Base-by-base conservation (phyloP, 2,113 vertebrate genomes). In the Sturnus vulgaris region DNA sequence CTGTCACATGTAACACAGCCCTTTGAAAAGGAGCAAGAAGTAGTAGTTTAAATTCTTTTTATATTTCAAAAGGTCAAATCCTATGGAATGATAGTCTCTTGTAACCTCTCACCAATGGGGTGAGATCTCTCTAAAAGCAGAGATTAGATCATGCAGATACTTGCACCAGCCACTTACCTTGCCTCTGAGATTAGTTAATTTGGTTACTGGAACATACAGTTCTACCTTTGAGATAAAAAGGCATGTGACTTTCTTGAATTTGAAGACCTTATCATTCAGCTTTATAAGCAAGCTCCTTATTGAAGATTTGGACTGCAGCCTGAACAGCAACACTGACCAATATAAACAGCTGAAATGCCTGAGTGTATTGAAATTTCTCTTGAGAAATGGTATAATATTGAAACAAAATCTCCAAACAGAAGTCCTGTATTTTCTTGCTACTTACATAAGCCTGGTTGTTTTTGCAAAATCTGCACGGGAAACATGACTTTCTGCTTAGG, bases 11-110 rank as follows among this genome's bases (percentile, higher is more conserved):
- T 47, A 47, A 88, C 50, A 77, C 93, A 95, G 82, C 91, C 98
- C 98, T 98, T 88, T 44, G 37, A 57, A 87, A 96, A 90, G 72
- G 66, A 94, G 73, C 18, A 77, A 94, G 42, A 89, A 61, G 83
- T 2, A 61, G 6, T 1, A 10, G 40, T 59, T 83, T 33, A 57
- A 72, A 65, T 46, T 70, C 40, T 69, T 65, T 61, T 84, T 14
- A 42, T 44, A 63, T 46, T 90, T 82, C 42, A 31, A 46, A 68
- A 20, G 53, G 10, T 78, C 40, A 86, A 75, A 72, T 49, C n/a
- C 53, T 65, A 22, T 10, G 42, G 33, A n/a, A 69, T 3, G 8
- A 33, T 12, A 42, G 40, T 27, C 61, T 52, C 65, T 49, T 75
- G 28, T 71, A 91, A 90, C 7, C 8, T 76, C 50, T 82, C 22